phyloP scores from a whole-genome alignment of 2,113 vertebrate genomes.

The Microcebus griseorufus region DNA sequence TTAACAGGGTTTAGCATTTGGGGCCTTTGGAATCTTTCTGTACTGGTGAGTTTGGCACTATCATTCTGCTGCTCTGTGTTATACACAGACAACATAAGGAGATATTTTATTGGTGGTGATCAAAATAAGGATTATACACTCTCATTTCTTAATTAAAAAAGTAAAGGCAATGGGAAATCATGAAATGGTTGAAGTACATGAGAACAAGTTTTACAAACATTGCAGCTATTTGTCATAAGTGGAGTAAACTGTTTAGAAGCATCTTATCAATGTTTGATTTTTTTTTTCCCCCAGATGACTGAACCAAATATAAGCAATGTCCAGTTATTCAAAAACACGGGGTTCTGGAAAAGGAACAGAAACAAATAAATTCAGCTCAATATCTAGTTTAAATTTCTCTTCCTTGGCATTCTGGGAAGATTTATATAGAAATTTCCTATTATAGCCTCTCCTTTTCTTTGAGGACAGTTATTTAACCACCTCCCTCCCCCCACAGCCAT shows the following conservation, averaged over 20 bases:
- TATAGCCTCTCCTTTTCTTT: conserved; percentile 67
- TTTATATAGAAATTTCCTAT: conserved; percentile 66
- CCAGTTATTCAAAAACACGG: neutral
- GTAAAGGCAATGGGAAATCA: neutral
- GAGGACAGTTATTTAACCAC: conserved; percentile 72
- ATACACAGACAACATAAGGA: neutral
- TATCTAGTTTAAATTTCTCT: conserved; percentile 45
- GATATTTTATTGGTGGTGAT: neutral
- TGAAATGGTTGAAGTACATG: neutral
- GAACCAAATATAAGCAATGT: neutral
- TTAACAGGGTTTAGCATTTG: neutral
- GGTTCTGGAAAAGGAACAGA: neutral
- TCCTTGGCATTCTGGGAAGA: conserved; percentile 48
- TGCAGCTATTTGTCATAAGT: neutral
- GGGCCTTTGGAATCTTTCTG: neutral
- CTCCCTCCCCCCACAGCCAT: conserved; percentile 58
- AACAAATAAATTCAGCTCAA: conserved; percentile 33
- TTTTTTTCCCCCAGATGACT: neutral
- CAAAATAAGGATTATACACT: neutral
- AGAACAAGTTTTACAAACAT: neutral
- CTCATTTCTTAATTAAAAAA: neutral
- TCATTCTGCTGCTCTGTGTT: neutral
- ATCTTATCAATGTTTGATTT: neutral
- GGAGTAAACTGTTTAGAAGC: neutral
- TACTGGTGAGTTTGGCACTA: neutral